phyloP scores from a whole-genome alignment of 1,140 invertebrate genomes.

The Euwallacea fornicatus region DNA sequence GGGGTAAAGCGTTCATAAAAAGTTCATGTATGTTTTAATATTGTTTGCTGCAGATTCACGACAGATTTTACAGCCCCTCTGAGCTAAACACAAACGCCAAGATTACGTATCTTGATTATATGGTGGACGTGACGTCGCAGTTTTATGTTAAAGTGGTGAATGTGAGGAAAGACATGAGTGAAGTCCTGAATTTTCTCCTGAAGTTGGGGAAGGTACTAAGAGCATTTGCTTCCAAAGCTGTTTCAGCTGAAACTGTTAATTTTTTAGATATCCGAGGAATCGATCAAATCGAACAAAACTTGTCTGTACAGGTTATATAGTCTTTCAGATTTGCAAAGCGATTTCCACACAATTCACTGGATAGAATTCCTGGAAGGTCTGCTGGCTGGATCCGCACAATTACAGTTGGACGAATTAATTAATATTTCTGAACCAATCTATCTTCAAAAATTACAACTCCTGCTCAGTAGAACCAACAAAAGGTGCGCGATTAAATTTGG shows the following conservation, averaged over 20 bases:
- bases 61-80: not conserved
- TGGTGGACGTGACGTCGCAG: constrained; percentile 82
- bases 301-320: not conserved
- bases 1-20: constrained; percentile 36
- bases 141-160: constrained; percentile 72
- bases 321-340: constrained; percentile 64
- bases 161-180: constrained; percentile 74
- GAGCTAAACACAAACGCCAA: constrained; percentile 32
- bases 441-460: constrained; percentile 39
- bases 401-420: constrained; percentile 73
- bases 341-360: constrained; percentile 69
- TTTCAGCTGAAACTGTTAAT: not conserved
- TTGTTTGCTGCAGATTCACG: not conserved
- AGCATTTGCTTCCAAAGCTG: not conserved
- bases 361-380: constrained; percentile 78
- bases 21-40: not conserved
- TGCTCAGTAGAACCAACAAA: constrained; percentile 38
- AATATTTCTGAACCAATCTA: constrained; percentile 60
- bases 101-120: constrained; percentile 70
- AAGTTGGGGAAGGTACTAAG: constrained; percentile 77
- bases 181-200: constrained; percentile 87
- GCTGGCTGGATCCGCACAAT: constrained; percentile 59
- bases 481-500: constrained; percentile 26
- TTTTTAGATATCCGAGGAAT: constrained; percentile 39
- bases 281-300: constrained; percentile 53